Evolutionary conservation across 2,888 invertebrate genomes (phyloP), one percentile per base, ranked within the genome.

Genomic region (Ophioninae sp.): DNA sequence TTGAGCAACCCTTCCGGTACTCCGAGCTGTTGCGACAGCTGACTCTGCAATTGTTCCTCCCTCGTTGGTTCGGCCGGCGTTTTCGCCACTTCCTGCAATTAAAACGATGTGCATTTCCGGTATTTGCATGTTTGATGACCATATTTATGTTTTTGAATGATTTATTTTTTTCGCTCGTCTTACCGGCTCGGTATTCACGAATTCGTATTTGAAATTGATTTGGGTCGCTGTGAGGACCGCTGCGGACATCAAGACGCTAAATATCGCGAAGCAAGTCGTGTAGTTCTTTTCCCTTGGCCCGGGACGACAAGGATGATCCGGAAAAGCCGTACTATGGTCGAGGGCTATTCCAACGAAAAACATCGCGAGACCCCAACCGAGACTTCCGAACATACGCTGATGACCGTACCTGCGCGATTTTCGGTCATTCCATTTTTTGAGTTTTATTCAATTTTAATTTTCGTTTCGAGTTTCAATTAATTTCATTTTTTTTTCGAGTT

Each of bases 341-440:
- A 99, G 94, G 1, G 97, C 98, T 89, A 98, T 98, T 82, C 98
- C 98, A 82, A 99, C 98, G 92, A 99, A 96, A 93, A 99, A 99
- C 99, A 99, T 99, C 67, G 99, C 97, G 88, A 99, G 94, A 41
- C 98, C 99, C 99, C 99, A 99, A 65, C 99, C 99, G 79, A 99
- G 94, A 22, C 98, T 99, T 1, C 99, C 99, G 91, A 99, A 99
- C 98, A 99, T 99, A 87, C 99, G 95, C 93, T 99, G 99, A 90
- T 98, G 97, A 0, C 99, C 99, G 92, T 99, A 98, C 88, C 96
- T 94, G 86, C 5, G 72, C 17, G 51, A 85, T 69, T 17, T 41
- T 73, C 7, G 37, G 17, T 5, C 58, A 76, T 30, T 65, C n/a
- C 30, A 30, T 30, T 30, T 30, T 30, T 30, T 30, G 2, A 30